A percentile compares a stretch with the other conserved stretches of the same genome.
These are phyloP conservation scores for Sebastiscus albofasciatus DNA, from an alignment of 2,797 vertebrate species.

Conservation along the genomic window DNA sequence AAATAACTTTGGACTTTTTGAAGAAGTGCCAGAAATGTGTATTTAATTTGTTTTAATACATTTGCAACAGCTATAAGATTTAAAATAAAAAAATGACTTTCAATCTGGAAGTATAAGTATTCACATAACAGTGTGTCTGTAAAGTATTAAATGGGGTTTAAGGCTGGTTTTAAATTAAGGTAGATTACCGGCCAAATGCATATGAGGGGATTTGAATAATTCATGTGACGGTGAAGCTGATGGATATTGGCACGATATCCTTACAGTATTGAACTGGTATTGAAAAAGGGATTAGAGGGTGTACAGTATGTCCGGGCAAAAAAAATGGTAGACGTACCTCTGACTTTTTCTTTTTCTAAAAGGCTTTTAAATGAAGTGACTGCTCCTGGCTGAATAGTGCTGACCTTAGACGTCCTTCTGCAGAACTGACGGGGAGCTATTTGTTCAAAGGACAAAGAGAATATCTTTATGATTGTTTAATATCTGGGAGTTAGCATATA, in stretches of 20 bases:
- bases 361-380: slow-evolving; percentile 38
- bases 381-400: slow-evolving; percentile 10
- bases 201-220: slow-evolving; percentile 63
- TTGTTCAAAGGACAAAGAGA: not conserved
- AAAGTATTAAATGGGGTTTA: slow-evolving; percentile 59
- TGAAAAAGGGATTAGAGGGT: slow-evolving; percentile 57
- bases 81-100: slow-evolving; percentile 10
- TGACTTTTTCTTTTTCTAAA: slow-evolving; percentile 11
- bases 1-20: not conserved
- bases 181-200: slow-evolving; percentile 59
- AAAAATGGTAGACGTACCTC: not conserved
- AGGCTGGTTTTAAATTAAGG: slow-evolving; percentile 62
- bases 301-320: slow-evolving; percentile 15
- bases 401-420: slow-evolving; percentile 46
- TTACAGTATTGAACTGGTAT: slow-evolving; percentile 46
- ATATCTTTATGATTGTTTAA: slow-evolving; percentile 14
- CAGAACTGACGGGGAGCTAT: slow-evolving; percentile 6
- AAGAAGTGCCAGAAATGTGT: not conserved
- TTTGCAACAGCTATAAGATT: not conserved
- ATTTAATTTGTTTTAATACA: not conserved
- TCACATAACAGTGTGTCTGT: slow-evolving; percentile 1
- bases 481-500: not conserved
- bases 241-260: slow-evolving; percentile 48
- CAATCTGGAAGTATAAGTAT: not conserved
- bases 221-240: slow-evolving; percentile 41